Base-by-base conservation (phyloP, 2,797 vertebrate species). In the Sciurus vulgaris region DNA sequence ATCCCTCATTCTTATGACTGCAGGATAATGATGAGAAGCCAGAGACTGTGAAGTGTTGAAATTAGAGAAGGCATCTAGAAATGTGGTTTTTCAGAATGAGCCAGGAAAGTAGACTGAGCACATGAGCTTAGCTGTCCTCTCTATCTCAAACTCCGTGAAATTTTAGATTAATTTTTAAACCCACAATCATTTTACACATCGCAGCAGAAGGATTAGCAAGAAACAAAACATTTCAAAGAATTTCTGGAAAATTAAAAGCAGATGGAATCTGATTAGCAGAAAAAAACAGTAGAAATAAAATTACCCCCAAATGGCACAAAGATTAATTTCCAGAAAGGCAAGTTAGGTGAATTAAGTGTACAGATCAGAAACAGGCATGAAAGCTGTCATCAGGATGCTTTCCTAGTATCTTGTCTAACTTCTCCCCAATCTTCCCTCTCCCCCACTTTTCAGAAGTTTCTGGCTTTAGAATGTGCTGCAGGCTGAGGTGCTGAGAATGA, bases 271-370 rank as follows among this genome's bases (percentile, higher is more conserved):
- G 26, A 76, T 54, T 72, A 69, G 70, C 5, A 84, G 67, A 79
- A 94, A 47, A 92, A 83, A 3, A 74, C 41, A 87, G 5, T 30
- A 22, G 61, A 92, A 94, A 96, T 87, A 89, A 85, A 83, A 92
- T 79, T 61, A 18, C 14, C 9, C 18, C 7, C 85, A 91, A 69
- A 4, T 67, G 30, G 33, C 54, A 79, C 4, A 17, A 10, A 93
- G 59, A 93, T 73, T 28, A 79, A 65, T 35, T 74, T 10, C 5
- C 35, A 88, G 47, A 59, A 90, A 84, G 38, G 26, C 70, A 77
- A 91, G 38, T 74, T 35, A 86, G 38, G 35, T 85, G 24, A 95
- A 6, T 70, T 89, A 56, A 26, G 7, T 51, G 22, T 56, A 35
- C 22, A 86, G 49, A 56, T 74, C 3, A 88, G 33, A 81, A 88